Base-by-base conservation (phyloP, 2,888 invertebrate species). In the Rhingia campestris region DNA sequence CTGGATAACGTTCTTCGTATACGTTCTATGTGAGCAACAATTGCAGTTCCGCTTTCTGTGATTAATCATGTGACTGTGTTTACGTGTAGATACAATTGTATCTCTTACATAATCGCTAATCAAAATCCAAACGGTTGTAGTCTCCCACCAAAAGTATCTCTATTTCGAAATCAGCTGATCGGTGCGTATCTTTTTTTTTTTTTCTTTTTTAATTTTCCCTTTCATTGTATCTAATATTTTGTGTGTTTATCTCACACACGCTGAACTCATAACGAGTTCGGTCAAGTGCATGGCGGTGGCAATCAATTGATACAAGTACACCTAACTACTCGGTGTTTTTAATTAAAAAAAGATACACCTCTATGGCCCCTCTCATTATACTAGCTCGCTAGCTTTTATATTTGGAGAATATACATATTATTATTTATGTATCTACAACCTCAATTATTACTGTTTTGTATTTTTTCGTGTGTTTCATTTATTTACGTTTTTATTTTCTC, bases 41-140 rank as follows among this genome's bases (percentile, higher is more conserved):
- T 70, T 59, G 70, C 59, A 72, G 72, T 61, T 72, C 59, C 53
- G 72, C 22, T 49, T 72, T 59, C 61, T 58, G 43, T 53, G 72
- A 72, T 61, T 61, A 61, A 72, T 61, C 58, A 66, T 56, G 56
- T 64, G 64, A 47, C 37, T 63, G 14, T 64, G 10, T 37, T n/a
- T 66, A 67, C 59, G 58, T 9, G 22, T 59, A 33, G 45, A 56
- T 54, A 41, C 7, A 2, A 4, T 14, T 49, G 22, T 53, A 14
- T 59, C 59, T 61, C 33, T 72, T 72, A 53, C 53, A 61, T 49
- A 70, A 70, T 49, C 67, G 22, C 54, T 32, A 41, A 37, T 39
- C 37, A 64, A 51, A 22, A 30, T 10, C 33, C 10, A 35, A 47
- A 45, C 33, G 9, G 22, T 43, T 43, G 4, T 10, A 51, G 32